phyloP scores from a whole-genome alignment of 2,888 invertebrate genomes.

The Xanthia togata region DNA sequence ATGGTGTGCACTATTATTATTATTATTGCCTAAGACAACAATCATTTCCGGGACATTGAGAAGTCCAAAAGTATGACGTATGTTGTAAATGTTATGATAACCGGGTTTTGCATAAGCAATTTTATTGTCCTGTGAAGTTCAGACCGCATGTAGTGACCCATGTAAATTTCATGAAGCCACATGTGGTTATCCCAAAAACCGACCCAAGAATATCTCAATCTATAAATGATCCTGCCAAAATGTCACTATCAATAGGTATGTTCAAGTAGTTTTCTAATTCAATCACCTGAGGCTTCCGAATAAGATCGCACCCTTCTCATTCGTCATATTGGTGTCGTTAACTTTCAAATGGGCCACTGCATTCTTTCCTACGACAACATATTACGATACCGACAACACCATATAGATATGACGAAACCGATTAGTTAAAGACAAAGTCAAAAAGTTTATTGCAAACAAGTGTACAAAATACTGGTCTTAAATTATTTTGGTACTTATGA shows the following conservation, averaged over 20 bases:
- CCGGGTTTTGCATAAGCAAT: background rate
- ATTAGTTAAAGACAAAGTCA: background rate
- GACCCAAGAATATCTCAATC: background rate
- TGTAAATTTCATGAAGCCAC: slow-evolving; percentile 2
- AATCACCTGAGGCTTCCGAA: background rate
- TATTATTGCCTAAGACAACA: background rate
- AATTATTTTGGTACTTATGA: background rate
- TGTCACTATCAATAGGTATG: background rate
- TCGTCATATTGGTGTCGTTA: too few species aligned
- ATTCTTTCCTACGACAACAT: background rate
- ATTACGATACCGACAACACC: background rate
- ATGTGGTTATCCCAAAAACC: background rate
- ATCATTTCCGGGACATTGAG: background rate
- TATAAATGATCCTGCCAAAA: background rate
- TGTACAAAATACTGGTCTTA: background rate
- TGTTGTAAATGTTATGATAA: background rate
- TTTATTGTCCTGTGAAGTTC: background rate
- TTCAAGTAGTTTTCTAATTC: background rate
- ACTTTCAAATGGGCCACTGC: background rate
- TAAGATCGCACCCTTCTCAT: background rate
- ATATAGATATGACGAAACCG: too few species aligned
- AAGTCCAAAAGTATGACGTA: background rate
- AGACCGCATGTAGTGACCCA: background rate
- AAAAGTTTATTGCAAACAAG: background rate
- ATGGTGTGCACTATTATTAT: background rate